Evolutionary conservation across 2,113 vertebrate species (phyloP), one percentile per base, ranked within the genome.

Genomic region (Sminthopsis crassicaudata): DNA sequence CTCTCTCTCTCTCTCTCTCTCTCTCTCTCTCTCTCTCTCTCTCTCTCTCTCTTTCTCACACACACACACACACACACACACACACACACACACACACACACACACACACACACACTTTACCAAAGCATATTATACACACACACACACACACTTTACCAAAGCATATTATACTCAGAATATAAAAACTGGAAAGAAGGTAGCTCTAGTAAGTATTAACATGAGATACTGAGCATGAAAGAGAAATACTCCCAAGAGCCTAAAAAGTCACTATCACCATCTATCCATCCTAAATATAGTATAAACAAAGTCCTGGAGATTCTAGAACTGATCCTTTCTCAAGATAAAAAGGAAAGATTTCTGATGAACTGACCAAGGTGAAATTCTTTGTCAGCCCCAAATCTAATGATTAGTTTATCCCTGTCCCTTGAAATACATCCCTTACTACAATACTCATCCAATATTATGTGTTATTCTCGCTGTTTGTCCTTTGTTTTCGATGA

Each of bases 321-420:
- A 54, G 42, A 91, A 57, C 0, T 48, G 30, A 46, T 60, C 57
- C 89, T 94, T 76, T 92, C 91, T 55, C 25, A 11, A 50, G 48
- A 93, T 10, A 90, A 91, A 55, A 96, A 27, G 3, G n/a, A 50
- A 92, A 89, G 91, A 57, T 48, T 60, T 1, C 90, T 51, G 92
- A 95, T 84, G 42, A 25, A 46, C 46, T 4, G 54, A 23, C 30
- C 50, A 53, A 88, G 55, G 94, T 42, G 92, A 46, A 76, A 9
- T 94, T 91, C 92, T 54, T 55, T 90, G 89, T 92, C 50, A 91
- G 92, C 51, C 94, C 96, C 91, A 89, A 84, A 93, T 93, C 88
- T 90, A 90, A 89, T 55, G 48, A 94, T 60, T 46, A 46, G n/a
- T 3, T 90, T 19, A 93, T 27, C 55, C 24, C 90, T 4, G 42